Evolutionary conservation across 2,888 invertebrate species (phyloP).

Genomic region (Ephialtes manifestator): DNA sequence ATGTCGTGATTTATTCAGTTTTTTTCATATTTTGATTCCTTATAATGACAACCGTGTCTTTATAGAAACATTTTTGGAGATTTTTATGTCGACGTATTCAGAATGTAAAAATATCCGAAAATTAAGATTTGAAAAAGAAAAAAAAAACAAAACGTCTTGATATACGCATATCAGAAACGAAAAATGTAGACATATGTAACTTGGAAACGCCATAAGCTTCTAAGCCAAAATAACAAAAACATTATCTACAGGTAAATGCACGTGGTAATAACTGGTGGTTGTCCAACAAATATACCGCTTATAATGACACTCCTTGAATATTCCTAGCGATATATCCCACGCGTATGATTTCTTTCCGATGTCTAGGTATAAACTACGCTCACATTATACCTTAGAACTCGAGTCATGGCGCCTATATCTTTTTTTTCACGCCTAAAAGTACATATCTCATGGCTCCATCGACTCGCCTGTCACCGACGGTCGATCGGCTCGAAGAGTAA

Average conservation of each 20-base stretch:
- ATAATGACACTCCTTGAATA: slow-evolving; percentile 1
- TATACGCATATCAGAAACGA: not conserved
- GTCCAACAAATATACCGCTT: not conserved
- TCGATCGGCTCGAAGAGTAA: slow-evolving; percentile 53
- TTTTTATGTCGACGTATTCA: not conserved
- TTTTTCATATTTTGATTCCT: not conserved
- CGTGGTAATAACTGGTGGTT: not conserved
- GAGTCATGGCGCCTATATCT: slow-evolving; percentile 30
- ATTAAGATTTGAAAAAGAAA: not conserved
- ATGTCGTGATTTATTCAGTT: not conserved
- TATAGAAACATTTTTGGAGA: not conserved
- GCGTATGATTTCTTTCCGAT: slow-evolving; percentile 53
- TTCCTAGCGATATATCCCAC: slow-evolving; percentile 45
- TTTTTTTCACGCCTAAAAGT: slow-evolving; percentile 49
- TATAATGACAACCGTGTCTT: not conserved
- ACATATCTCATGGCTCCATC: slow-evolving; percentile 60
- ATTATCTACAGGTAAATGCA: not conserved
- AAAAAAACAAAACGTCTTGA: not conserved
- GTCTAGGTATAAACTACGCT: slow-evolving; percentile 51
- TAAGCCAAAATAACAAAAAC: no score
- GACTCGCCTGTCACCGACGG: slow-evolving; percentile 26
- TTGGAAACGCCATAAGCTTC: not conserved
- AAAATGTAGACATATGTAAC: not conserved
- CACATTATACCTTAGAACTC: slow-evolving; percentile 36
- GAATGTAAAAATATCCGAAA: not conserved